These are phyloP conservation scores for Calyptomena viridis DNA, from an alignment of 2,113 vertebrate species.

Conservation along the genomic window DNA sequence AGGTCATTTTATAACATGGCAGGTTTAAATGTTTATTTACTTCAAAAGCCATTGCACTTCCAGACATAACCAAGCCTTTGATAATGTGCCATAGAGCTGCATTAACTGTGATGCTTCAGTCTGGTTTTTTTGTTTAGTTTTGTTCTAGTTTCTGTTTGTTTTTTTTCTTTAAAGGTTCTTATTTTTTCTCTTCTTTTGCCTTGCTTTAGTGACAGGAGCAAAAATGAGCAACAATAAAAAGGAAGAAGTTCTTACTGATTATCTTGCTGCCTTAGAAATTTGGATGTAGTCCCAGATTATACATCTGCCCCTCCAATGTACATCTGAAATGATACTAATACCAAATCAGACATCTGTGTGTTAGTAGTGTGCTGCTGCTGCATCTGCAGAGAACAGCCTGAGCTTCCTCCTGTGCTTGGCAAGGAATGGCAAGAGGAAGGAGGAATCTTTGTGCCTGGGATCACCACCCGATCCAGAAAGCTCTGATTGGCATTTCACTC, in stretches of 20 bases:
- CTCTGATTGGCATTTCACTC: neutral
- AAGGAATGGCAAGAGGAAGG: neutral
- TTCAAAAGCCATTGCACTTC: neutral
- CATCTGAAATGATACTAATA: slow-evolving; percentile 33
- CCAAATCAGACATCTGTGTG: slow-evolving; percentile 8
- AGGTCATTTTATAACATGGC: neutral
- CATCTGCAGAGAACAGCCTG: neutral
- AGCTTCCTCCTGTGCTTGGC: neutral
- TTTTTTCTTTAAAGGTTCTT: neutral
- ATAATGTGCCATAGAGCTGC: neutral
- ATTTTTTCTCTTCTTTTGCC: neutral
- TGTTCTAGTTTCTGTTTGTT: neutral
- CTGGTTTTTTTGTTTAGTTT: neutral
- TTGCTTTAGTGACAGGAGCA: neutral
- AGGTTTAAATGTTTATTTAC: neutral
- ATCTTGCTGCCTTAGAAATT: neutral
- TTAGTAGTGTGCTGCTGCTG: neutral
- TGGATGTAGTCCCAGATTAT: slow-evolving; percentile 44
- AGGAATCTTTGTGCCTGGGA: rapidly evolving
- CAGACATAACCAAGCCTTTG: neutral
- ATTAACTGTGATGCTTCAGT: neutral
- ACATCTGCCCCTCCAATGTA: slow-evolving; percentile 38
- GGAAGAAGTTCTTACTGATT: neutral
- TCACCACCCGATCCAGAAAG: neutral
- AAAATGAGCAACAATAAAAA: neutral